Conservation (phyloP, 2,113 vertebrate genomes). For the Pelecanoides urinatrix region DNA sequence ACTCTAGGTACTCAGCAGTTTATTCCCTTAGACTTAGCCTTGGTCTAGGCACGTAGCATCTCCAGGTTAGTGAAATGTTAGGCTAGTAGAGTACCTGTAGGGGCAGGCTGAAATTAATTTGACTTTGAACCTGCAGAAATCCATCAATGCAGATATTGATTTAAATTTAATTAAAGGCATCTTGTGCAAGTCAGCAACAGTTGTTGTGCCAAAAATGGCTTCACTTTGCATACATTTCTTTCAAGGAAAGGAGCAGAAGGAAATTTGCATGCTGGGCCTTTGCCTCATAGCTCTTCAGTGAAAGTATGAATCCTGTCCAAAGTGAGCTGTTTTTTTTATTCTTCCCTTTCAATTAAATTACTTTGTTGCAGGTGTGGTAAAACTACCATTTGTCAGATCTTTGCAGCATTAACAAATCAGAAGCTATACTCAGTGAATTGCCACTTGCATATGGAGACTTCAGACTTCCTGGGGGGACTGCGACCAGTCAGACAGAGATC, state of each 20-base stretch:
- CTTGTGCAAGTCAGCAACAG: background rate
- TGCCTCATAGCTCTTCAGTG: background rate
- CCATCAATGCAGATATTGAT: background rate
- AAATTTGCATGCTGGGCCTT: background rate
- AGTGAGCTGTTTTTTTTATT: background rate
- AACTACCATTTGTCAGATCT: slow-evolving; percentile 95
- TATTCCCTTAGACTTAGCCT: background rate
- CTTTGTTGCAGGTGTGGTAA: slow-evolving; percentile 87
- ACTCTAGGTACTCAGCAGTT: background rate
- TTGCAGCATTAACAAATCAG: slow-evolving; percentile 84
- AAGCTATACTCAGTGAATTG: slow-evolving; percentile 90
- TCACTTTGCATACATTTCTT: background rate
- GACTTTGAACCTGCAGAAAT: background rate
- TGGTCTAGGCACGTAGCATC: background rate
- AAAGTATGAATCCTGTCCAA: background rate
- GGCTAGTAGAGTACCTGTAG: background rate
- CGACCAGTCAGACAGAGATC: slow-evolving; percentile 84
- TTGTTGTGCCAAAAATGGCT: background rate
- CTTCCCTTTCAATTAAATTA: background rate
- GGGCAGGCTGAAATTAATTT: background rate
- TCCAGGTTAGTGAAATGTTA: background rate
- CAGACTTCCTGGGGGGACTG: slow-evolving; percentile 93
- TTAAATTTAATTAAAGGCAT: background rate
- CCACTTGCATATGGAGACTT: slow-evolving; percentile 96
- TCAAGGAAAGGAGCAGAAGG: background rate